These are phyloP conservation scores for Arrhopalites spinosus DNA, from an alignment of 2,888 invertebrate genomes.

Conservation along the genomic window DNA sequence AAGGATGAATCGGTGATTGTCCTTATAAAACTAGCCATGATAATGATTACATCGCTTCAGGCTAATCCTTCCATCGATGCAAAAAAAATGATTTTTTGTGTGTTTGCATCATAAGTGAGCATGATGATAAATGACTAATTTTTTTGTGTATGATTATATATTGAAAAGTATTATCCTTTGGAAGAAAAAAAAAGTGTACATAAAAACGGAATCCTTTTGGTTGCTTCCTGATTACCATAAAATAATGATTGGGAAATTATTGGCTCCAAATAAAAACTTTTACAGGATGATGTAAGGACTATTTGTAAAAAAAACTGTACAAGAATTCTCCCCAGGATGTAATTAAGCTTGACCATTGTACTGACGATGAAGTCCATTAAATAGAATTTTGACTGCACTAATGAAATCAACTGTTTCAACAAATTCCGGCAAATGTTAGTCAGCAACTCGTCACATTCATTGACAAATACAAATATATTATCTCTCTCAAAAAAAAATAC, in stretches of 20 bases:
- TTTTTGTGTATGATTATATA: no score
- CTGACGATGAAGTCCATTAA: background rate
- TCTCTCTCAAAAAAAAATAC: background rate
- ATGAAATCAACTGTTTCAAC: conserved; percentile 7
- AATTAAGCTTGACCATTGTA: background rate
- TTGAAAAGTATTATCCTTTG: no score
- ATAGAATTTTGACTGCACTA: background rate
- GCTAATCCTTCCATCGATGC: conserved; percentile 6
- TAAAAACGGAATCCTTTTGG: background rate
- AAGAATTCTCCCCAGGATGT: background rate
- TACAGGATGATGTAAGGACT: no score
- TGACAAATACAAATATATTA: conserved; percentile 11
- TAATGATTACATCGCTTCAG: conserved; percentile 9
- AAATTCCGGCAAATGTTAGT: conserved; percentile 18
- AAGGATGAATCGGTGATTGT: conserved; percentile 28
- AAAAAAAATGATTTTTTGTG: background rate
- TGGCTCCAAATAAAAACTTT: no score
- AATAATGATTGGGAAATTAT: no score
- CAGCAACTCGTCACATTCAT: conserved; percentile 1
- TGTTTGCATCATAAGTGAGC: background rate
- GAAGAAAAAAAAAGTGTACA: no score
- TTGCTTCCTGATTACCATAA: background rate
- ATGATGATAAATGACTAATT: no score
- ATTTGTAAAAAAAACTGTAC: no score
- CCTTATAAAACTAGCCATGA: conserved; percentile 6